A percentile compares a stretch with the other conserved stretches of the same genome.
These are phyloP conservation scores for Drosophila nikananu DNA, from an alignment of 1,140 invertebrate genomes.

Conservation along the genomic window DNA sequence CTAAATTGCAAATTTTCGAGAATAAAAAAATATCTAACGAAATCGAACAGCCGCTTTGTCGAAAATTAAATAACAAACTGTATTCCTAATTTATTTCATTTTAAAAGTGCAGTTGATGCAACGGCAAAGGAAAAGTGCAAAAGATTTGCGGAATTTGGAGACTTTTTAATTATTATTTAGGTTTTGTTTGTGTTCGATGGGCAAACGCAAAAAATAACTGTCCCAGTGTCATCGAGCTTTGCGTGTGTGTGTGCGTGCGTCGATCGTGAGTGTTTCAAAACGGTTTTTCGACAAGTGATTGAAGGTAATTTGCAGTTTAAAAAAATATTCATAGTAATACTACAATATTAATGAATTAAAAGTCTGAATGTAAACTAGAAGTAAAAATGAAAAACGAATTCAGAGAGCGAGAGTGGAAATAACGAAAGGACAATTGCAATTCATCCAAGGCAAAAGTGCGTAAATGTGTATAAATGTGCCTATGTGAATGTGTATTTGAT, in stretches of 20 bases:
- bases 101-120: slow-evolving; percentile 44
- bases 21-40: slow-evolving; percentile 25
- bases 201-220: slow-evolving; percentile 52
- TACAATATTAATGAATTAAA: background rate
- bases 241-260: slow-evolving; percentile 9
- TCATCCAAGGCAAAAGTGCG: background rate
- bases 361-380: slow-evolving; percentile 1
- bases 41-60: slow-evolving; percentile 49
- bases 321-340: background rate
- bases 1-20: slow-evolving; percentile 24
- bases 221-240: slow-evolving; percentile 23
- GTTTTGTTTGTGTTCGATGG: slow-evolving; percentile 64
- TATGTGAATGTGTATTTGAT: slow-evolving; percentile 17
- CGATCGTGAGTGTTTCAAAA: slow-evolving; percentile 34
- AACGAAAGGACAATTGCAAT: slow-evolving; percentile 14
- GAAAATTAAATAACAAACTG: slow-evolving; percentile 17
- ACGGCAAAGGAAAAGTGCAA: slow-evolving; percentile 41
- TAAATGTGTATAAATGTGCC: slow-evolving; percentile 25
- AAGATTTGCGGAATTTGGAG: slow-evolving; percentile 41
- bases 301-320: slow-evolving; percentile 59
- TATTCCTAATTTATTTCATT: slow-evolving; percentile 46
- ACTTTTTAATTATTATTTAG: slow-evolving; percentile 74
- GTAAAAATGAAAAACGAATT: background rate
- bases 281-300: slow-evolving; percentile 63
- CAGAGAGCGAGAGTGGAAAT: background rate